Base-by-base conservation (phyloP, 2,113 vertebrate species). In the Heterotilapia buettikoferi region DNA sequence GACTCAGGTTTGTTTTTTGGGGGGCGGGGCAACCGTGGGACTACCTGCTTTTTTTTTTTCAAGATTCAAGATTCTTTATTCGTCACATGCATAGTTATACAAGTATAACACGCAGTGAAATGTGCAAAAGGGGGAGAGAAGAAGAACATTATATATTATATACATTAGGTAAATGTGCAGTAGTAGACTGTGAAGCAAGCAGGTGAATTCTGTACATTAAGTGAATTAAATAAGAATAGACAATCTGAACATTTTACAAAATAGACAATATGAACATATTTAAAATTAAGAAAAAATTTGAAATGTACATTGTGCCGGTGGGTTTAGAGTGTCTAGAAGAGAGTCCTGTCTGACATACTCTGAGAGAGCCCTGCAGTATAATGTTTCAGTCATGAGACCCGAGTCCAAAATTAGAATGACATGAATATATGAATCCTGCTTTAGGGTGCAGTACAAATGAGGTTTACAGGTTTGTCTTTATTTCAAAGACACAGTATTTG, bases 401-500 rank as follows among this genome's bases (percentile, higher is more conserved):
- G 6, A 61, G 56, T 66, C 81, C 57, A 19, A 73, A 90, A 82
- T 84, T 19, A 56, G 61, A 92, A 57, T 45, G 84, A 26, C 14
- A 78, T 80, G 80, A 90, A 92, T 90, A 84, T 81, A 79, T 88
- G 66, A 89, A 52, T 88, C 9, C 47, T 80, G 81, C 40, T 81
- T 86, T 84, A 53, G 36, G 50, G 31, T 66, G 5, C 29, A 57
- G 71, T 47, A 80, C 26, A 80, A 89, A 89, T 68, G 33, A 90
- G 85, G 50, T 83, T 81, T 29, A 50, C 45, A 50, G 79, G 53
- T 89, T 85, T 9, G 56, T 84, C 38, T 81, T 53, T 90, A 61
- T 89, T 90, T 90, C 33, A 83, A 83, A 87, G 31, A 53, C 19
- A 78, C 11, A 56, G 54, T 18, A 21, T 92, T 89, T 61, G 14